Conservation (phyloP, 2,113 vertebrate genomes). For the Tachycineta bicolor region DNA sequence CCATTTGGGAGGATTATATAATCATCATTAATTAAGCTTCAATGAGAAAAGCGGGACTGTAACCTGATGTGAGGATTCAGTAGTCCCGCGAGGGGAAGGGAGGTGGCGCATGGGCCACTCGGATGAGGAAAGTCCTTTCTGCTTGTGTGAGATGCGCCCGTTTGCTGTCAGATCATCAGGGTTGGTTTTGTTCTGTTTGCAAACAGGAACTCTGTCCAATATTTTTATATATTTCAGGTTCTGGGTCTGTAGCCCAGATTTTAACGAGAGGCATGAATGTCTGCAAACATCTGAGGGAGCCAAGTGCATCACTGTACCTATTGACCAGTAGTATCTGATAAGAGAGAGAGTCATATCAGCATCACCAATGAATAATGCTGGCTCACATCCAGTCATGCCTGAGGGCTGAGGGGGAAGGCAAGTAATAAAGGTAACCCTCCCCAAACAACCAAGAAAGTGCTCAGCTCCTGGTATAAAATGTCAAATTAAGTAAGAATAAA, state of each 20-base stretch:
- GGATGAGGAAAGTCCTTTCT: background rate
- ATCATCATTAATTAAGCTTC: slow-evolving; percentile 63
- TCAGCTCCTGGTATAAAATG: background rate
- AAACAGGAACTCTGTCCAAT: background rate
- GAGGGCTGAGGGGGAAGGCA: background rate
- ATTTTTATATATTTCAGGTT: background rate
- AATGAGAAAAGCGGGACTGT: slow-evolving; percentile 19
- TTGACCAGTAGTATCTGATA: background rate
- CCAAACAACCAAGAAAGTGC: background rate
- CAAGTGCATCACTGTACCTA: background rate
- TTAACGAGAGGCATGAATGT: background rate
- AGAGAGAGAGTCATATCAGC: background rate
- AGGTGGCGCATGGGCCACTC: background rate
- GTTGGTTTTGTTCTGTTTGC: background rate
- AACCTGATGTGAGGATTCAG: slow-evolving; percentile 8
- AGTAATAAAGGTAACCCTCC: background rate
- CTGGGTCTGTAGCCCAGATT: background rate
- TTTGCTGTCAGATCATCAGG: background rate
- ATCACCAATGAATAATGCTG: background rate
- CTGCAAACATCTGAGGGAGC: background rate
- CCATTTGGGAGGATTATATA: slow-evolving; percentile 62
- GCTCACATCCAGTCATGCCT: background rate
- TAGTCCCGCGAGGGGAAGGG: background rate
- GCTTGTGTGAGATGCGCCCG: background rate
- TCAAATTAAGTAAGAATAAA: background rate